These are phyloP conservation scores for Aix galericulata DNA, from an alignment of 2,113 vertebrate species.

Conservation along the genomic window DNA sequence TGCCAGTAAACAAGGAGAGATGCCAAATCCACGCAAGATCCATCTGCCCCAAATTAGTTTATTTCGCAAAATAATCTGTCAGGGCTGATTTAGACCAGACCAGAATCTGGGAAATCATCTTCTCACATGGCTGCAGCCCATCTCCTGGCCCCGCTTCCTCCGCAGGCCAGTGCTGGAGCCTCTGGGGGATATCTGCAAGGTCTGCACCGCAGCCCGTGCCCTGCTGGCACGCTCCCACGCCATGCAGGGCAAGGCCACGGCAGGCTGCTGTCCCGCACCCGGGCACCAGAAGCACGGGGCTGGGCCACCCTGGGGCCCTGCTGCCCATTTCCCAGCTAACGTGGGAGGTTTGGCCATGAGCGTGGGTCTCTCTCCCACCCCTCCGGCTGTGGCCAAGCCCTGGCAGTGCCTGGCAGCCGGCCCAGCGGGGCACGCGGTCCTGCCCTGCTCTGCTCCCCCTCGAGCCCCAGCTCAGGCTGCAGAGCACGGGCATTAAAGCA, in stretches of 20 bases:
- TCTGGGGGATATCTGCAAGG: neutral
- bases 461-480: neutral
- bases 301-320: neutral
- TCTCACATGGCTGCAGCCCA: neutral
- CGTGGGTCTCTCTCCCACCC: neutral
- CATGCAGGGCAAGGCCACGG: neutral
- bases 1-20: neutral
- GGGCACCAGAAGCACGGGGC: neutral
- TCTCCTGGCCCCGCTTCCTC: neutral
- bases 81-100: conserved; percentile 23
- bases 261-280: neutral
- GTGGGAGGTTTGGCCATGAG: too few species aligned
- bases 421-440: too few species aligned
- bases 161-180: neutral
- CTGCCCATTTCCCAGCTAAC: neutral
- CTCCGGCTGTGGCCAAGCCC: neutral
- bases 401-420: neutral
- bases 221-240: neutral
- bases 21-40: neutral
- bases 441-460: too few species aligned
- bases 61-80: neutral
- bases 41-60: conserved; percentile 27
- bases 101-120: neutral
- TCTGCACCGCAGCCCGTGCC: neutral
- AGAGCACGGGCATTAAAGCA: neutral